Evolutionary conservation across 2,888 invertebrate species (phyloP), one percentile per base, ranked within the genome.

Genomic region (Zygothrica quintamaculata): DNA sequence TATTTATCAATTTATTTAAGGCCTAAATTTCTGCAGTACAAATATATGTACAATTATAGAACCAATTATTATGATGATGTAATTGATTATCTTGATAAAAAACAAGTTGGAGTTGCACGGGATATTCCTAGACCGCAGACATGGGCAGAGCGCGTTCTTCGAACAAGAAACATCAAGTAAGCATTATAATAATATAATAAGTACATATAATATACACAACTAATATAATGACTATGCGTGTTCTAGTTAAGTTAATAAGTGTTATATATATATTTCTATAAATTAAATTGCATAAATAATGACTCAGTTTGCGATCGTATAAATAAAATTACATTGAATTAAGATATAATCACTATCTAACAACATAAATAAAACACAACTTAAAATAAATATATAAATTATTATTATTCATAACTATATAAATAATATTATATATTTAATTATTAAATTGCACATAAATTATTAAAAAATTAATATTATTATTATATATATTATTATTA

Each of bases 21-120:
- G 90, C 96, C 96, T 13, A 94, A 94, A 89, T 94, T 95, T 91
- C 93, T 95, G 37, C 95, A 95, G 89, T 97, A 97, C 92, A 94
- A 93, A 88, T 96, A 96, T 90, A 92, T 96, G 90, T 95, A 95
- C 92, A 94, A 96, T 90, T 97, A 96, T 92, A 94, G 95, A 92
- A 94, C 94, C 91, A 96, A 95, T 92, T 97, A 97, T 90, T 97
- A 96, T 91, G 94, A 96, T 89, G 96, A 96, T 89, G 94, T 96
- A 64, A 95, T 97, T 90, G 94, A 95, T 88, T 97, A 95, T 92
- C 91, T 97, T 91, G 95, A 97, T 90, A 94, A 94, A 88, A 93
- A 95, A 79, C 93, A 94, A 90, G 92, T 92, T 74, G 96, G 96
- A 0, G 88, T 94, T 47, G 68, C 87, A 15, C 93, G 94, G 44